Conservation (phyloP, 2,113 vertebrate genomes). For the Zapornia atra region DNA sequence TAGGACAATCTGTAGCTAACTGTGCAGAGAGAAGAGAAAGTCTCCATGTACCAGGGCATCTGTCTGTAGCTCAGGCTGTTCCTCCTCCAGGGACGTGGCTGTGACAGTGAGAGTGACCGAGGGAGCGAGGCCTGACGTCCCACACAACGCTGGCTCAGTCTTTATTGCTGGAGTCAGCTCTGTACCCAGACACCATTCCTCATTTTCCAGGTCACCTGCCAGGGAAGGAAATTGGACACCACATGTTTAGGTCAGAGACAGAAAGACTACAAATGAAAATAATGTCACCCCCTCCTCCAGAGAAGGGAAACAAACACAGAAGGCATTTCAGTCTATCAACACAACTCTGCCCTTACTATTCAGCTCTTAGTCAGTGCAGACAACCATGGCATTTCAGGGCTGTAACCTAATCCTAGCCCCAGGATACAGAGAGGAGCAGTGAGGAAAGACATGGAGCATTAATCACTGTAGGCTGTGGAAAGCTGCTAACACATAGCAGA, state of each 20-base stretch:
- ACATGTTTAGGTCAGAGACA: constrained; percentile 37
- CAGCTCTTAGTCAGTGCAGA: constrained; percentile 6
- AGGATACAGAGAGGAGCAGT: neutral
- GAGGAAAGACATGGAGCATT: constrained; percentile 12
- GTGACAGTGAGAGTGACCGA: constrained; percentile 83
- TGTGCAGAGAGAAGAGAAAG: neutral
- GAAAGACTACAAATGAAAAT: neutral
- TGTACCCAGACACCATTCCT: constrained; percentile 88
- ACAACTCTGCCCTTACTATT: constrained; percentile 26
- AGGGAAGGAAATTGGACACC: constrained; percentile 28
- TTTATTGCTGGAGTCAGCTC: constrained; percentile 80
- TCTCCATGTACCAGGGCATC: constrained; percentile 50
- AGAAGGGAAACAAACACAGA: constrained; percentile 38
- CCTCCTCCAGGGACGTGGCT: constrained; percentile 53
- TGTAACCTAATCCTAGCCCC: neutral
- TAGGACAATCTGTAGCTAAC: neutral
- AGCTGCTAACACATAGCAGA: neutral
- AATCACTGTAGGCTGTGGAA: neutral
- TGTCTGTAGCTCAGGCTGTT: constrained; percentile 51
- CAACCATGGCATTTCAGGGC: neutral
- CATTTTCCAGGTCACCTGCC: constrained; percentile 83
- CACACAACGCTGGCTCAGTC: constrained; percentile 84
- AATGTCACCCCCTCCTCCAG: neutral
- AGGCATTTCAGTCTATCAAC: constrained; percentile 46
- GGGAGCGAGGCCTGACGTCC: constrained; percentile 83